Evolutionary conservation across 2,888 invertebrate genomes (phyloP).

Genomic region (Idaea biselata): DNA sequence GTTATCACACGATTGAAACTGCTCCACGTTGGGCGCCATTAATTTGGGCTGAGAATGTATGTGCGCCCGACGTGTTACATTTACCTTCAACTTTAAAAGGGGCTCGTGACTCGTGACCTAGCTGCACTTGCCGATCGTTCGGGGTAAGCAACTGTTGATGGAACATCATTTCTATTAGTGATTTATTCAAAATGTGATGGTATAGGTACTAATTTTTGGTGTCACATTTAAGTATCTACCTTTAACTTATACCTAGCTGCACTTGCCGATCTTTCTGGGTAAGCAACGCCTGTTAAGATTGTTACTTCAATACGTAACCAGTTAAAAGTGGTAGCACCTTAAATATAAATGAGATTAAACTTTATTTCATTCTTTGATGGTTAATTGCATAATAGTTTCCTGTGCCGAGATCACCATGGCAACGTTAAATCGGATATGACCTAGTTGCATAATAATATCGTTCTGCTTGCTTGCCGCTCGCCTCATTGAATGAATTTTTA

Average conservation of each 20-base stretch:
- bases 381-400: not conserved
- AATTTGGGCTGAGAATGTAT: not conserved
- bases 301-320: too few species aligned
- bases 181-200: not conserved
- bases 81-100: not conserved
- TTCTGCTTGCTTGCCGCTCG: not conserved
- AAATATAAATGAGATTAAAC: not conserved
- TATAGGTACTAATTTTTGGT: not conserved
- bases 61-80: not conserved
- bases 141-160: not conserved
- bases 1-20: not conserved
- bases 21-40: constrained; percentile 14
- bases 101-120: not conserved
- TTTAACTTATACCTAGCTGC: too few species aligned
- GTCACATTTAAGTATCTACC: too few species aligned
- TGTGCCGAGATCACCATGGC: constrained; percentile 3
- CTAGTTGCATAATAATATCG: constrained; percentile 11
- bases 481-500: constrained; percentile 26
- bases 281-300: too few species aligned
- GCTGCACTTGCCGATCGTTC: not conserved
- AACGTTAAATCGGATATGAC: constrained; percentile 18
- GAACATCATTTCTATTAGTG: not conserved
- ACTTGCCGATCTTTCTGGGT: too few species aligned
- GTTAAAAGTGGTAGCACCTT: not conserved
- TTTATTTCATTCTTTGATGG: not conserved